Base-by-base conservation (phyloP, 2,113 vertebrate species). In the Petrocephalus zakoni region DNA sequence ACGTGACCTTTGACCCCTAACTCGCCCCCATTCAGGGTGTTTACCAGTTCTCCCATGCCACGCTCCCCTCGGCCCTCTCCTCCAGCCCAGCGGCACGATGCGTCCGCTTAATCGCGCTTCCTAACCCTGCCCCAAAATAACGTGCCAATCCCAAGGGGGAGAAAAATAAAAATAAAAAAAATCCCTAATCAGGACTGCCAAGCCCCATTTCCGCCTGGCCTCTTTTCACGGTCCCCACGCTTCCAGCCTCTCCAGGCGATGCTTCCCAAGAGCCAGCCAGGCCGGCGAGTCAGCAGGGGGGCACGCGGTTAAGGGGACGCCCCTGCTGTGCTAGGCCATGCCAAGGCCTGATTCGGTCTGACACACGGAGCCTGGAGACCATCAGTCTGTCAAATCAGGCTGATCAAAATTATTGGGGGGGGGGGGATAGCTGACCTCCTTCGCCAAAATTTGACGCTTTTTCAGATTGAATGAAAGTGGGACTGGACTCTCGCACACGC, bases 271-370 rank as follows among this genome's bases (percentile, higher is more conserved):
- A 88, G 52, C 87, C 58, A 82, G 91, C n/a, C 89, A 89, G 88
- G 58, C 89, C 86, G 64, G 90, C 68, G 52, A 52, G 90, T 88
- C 92, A 61, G 78, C 89, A 89, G 93, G 88, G 61, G 93, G 90
- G 82, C 61, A 86, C 87, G 21, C 87, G 91, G 90, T 86, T 88
- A 58, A 89, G 88, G 87, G 85, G 49, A 85, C 29, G 68, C 88
- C 87, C 94, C 93, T 85, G 92, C 94, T 93, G 94, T 56, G 93
- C 61, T 85, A 55, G 89, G 87, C 89, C 89, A 75, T 55, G 52
- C 61, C 42, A 88, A 90, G 88, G 78, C 37, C 91, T 95, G 93
- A 95, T 95, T 91, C 93, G 90, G 93, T 89, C 88, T 92, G 94
- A 96, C 94, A 94, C 90, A 53, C 75, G 87, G 89, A 25, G 11